Conservation (phyloP, 1,140 invertebrate genomes). For the Melanaphis sacchari region DNA sequence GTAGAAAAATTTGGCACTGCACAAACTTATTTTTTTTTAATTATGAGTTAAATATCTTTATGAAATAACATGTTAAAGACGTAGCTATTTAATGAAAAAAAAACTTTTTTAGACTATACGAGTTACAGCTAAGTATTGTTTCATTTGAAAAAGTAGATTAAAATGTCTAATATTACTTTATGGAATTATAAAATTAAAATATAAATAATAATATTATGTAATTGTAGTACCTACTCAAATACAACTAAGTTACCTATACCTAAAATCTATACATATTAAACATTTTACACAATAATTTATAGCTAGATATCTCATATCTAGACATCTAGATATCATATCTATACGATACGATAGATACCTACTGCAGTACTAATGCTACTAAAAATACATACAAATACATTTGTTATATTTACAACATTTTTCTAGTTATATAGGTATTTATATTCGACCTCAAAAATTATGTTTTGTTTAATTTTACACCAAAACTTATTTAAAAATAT, state of each 20-base stretch:
- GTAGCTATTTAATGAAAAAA: neutral
- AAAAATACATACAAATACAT: neutral
- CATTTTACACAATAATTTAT: too few species aligned
- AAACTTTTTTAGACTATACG: neutral
- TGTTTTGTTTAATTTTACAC: neutral
- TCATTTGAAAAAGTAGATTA: neutral
- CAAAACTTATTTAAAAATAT: conserved; percentile 41
- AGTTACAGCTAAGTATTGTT: neutral
- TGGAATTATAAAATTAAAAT: neutral
- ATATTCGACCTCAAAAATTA: conserved; percentile 11
- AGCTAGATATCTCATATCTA: too few species aligned
- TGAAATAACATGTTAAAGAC: neutral
- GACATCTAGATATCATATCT: too few species aligned
- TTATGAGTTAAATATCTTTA: neutral
- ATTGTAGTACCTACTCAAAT: neutral
- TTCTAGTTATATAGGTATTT: neutral
- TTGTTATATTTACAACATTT: neutral
- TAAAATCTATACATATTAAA: neutral
- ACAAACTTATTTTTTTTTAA: neutral
- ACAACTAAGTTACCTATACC: neutral
- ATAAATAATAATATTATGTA: neutral
- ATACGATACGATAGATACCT: neutral
- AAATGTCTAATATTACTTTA: neutral
- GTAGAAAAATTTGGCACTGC: neutral
- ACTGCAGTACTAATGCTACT: neutral